A percentile compares a stretch with the other conserved stretches of the same genome.
phyloP scores from a whole-genome alignment of 2,888 invertebrate species.

The Emmelina monodactyla region DNA sequence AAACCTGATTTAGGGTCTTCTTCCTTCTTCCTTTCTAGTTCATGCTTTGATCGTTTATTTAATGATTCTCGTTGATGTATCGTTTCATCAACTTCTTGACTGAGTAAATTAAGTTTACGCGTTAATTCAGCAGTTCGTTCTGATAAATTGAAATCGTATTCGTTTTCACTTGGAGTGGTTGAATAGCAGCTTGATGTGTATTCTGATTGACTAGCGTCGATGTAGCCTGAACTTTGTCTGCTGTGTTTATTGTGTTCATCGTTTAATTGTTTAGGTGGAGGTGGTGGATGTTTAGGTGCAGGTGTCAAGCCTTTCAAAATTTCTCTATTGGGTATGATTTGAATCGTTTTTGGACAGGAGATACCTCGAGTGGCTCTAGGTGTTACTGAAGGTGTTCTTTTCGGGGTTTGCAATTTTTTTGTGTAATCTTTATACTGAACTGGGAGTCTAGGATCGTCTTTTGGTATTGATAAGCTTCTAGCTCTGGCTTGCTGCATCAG shows the following conservation, averaged over 20 bases:
- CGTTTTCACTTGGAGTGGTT: slow-evolving; percentile 59
- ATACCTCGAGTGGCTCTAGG: slow-evolving; percentile 43
- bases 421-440: slow-evolving; percentile 35
- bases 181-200: slow-evolving; percentile 62
- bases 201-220: slow-evolving; percentile 61
- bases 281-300: slow-evolving; percentile 23
- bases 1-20: slow-evolving; percentile 29
- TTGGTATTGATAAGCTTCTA: slow-evolving; percentile 58
- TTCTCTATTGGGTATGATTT: slow-evolving; percentile 58
- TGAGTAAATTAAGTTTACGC: slow-evolving; percentile 47
- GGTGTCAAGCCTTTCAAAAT: slow-evolving; percentile 56
- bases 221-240: slow-evolving; percentile 50
- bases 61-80: slow-evolving; percentile 33
- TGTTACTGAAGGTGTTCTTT: slow-evolving; percentile 41
- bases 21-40: slow-evolving; percentile 16
- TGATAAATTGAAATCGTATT: slow-evolving; percentile 55
- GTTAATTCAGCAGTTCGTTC: slow-evolving; percentile 53
- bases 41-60: slow-evolving; percentile 23
- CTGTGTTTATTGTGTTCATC: slow-evolving; percentile 37
- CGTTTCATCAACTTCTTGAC: slow-evolving; percentile 48
- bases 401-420: slow-evolving; percentile 64
- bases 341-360: slow-evolving; percentile 62
- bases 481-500: slow-evolving; percentile 57
- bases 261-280: too few relatives aligned
- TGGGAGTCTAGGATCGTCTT: slow-evolving; percentile 50